Percentiles rank a stretch among this genome's conserved stretches.
Conservation (phyloP, 2,888 invertebrate species). For the Andrena chrysosceles region DNA sequence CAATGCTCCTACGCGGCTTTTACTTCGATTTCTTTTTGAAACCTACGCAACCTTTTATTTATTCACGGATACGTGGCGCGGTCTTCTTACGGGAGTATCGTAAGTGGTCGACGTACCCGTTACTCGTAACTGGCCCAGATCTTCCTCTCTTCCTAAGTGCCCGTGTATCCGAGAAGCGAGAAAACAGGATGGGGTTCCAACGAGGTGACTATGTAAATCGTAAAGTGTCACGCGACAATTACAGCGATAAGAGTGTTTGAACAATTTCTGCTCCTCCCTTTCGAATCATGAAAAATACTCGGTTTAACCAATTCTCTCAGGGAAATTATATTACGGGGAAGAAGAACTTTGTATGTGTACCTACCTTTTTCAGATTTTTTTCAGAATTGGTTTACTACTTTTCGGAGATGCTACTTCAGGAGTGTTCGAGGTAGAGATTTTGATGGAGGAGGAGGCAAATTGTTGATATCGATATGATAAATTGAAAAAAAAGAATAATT, state of each 20-base stretch:
- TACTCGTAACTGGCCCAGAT: conserved; percentile 66
- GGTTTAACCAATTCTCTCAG: too few species aligned
- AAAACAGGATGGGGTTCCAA: neutral
- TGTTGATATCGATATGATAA: too few species aligned
- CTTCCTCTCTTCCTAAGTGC: conserved; percentile 34
- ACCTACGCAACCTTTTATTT: conserved; percentile 45
- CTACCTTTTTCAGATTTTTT: too few species aligned
- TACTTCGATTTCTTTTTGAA: conserved; percentile 49
- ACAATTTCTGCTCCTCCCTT: neutral
- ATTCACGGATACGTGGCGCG: conserved; percentile 14
- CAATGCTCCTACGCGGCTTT: conserved; percentile 20
- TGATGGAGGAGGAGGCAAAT: too few species aligned
- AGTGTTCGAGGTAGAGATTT: too few species aligned
- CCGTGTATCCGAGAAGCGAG: conserved; percentile 17
- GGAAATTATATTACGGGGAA: too few species aligned
- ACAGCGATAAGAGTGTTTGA: neutral
- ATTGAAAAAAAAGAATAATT: too few species aligned
- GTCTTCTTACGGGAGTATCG: conserved; percentile 29
- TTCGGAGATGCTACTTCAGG: too few species aligned
- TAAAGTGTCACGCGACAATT: neutral
- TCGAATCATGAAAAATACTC: too few species aligned
- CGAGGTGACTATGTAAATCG: neutral
- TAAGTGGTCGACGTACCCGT: conserved; percentile 61
- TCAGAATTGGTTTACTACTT: too few species aligned
- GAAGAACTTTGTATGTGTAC: too few species aligned